Conservation (phyloP, 2,797 vertebrate genomes). For the Sebastes hubbsi region DNA sequence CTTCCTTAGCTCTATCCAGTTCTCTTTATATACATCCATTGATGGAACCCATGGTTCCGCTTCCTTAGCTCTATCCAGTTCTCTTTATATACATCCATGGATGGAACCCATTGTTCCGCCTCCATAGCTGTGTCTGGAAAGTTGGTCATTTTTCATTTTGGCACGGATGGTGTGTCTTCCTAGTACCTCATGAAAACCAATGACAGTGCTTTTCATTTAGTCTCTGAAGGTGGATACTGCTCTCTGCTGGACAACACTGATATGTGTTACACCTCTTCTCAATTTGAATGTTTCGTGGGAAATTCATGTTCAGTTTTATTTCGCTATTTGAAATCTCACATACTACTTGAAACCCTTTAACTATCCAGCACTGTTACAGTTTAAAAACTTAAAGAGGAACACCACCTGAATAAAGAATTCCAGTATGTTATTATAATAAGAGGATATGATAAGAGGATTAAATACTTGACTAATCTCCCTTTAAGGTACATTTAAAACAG, state of each 20-base stretch:
- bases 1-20: too few species aligned
- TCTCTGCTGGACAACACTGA: neutral
- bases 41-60: too few species aligned
- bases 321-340: too few species aligned
- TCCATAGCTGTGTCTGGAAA: neutral
- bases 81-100: too few species aligned
- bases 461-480: too few species aligned
- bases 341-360: neutral
- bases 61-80: too few species aligned
- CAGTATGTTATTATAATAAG: too few species aligned
- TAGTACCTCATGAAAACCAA: neutral
- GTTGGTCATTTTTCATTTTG: neutral
- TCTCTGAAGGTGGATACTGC: neutral
- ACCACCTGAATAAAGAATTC: too few species aligned
- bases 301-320: too few species aligned
- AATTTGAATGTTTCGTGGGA: neutral
- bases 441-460: too few species aligned
- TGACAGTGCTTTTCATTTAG: neutral
- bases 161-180: neutral
- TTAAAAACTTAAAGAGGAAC: neutral
- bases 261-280: neutral
- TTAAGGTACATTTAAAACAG: too few species aligned
- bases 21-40: too few species aligned
- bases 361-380: neutral
- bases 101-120: neutral